These are phyloP conservation scores for Probaryconus sp. DNA, from an alignment of 1,140 invertebrate genomes.

Conservation along the genomic window DNA sequence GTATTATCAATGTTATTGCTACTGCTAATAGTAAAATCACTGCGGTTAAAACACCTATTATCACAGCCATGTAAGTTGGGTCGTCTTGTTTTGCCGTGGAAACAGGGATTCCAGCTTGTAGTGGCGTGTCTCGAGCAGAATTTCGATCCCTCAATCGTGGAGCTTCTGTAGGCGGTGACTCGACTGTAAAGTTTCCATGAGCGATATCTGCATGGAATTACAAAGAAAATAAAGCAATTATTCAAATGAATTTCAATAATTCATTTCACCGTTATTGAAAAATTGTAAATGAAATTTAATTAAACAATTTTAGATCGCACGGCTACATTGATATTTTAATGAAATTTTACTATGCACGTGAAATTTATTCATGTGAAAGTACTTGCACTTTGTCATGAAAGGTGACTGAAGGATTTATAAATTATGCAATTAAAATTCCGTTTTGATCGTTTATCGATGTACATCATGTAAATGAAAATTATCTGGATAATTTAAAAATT, in stretches of 20 bases:
- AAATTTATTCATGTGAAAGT: no score
- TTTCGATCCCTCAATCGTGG: conserved; percentile 77
- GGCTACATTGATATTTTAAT: no score
- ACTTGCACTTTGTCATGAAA: conserved; percentile 79
- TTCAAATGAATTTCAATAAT: no score
- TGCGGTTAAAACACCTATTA: conserved; percentile 82
- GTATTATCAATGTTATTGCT: conserved; percentile 81
- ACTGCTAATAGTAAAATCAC: conserved; percentile 81
- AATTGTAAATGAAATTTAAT: no score
- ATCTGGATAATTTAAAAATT: neutral
- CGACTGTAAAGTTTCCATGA: conserved; percentile 78
- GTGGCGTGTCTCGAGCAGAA: conserved; percentile 70
- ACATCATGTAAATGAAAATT: neutral
- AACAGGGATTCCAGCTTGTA: conserved; percentile 73
- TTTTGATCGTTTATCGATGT: no score
- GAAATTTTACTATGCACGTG: no score
- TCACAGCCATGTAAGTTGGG: conserved; percentile 82
- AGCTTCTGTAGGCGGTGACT: conserved; percentile 73
- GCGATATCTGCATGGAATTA: conserved; percentile 78
- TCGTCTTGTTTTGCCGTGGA: conserved; percentile 77
- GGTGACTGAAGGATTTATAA: conserved; percentile 66
- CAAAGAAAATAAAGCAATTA: conserved; percentile 28
- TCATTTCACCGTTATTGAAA: no score
- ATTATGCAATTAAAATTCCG: conserved; percentile 6
- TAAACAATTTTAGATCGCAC: no score